These are phyloP conservation scores for Petromus typicus DNA, from an alignment of 2,113 vertebrate species.

Conservation along the genomic window DNA sequence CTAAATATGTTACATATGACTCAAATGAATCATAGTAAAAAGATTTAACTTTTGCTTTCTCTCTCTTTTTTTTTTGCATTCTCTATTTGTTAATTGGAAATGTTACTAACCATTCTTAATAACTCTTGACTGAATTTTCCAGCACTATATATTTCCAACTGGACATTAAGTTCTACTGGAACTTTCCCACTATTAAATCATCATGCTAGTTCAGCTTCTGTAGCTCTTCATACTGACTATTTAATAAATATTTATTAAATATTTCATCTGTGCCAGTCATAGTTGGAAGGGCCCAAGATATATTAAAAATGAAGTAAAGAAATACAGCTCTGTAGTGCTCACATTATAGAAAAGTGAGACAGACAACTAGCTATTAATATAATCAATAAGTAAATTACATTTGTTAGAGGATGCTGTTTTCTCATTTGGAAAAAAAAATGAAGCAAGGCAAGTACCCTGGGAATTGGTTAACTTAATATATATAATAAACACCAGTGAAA, in stretches of 20 bases:
- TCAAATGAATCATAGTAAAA: background rate
- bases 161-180: background rate
- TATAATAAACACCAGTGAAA: conserved; percentile 19
- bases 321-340: background rate
- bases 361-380: background rate
- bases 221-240: conserved; percentile 12
- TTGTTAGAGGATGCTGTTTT: conserved; percentile 1
- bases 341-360: background rate
- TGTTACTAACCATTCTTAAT: background rate
- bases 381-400: conserved; percentile 5
- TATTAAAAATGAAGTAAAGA: background rate
- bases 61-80: background rate
- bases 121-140: background rate
- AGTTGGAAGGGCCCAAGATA: background rate
- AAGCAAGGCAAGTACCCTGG: background rate
- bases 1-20: background rate
- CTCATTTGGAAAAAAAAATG: background rate
- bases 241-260: conserved; percentile 3
- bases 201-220: background rate
- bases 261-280: background rate
- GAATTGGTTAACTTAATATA: background rate
- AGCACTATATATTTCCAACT: background rate
- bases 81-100: background rate
- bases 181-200: background rate
- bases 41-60: conserved; percentile 14